Base-by-base conservation (phyloP, 2,113 vertebrate genomes). In the Solea solea region DNA sequence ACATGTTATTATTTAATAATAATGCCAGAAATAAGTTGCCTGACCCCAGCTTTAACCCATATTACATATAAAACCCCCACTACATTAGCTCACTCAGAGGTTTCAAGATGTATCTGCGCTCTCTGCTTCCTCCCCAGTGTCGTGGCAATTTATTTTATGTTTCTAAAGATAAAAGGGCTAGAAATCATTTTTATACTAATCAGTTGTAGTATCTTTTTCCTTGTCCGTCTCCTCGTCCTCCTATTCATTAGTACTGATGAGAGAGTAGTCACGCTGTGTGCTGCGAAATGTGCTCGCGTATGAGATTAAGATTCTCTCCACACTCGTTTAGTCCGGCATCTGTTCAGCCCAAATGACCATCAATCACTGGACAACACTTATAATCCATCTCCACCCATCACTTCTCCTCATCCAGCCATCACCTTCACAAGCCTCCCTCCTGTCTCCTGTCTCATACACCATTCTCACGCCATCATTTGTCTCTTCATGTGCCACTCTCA, bases 341-440 rank as follows among this genome's bases (percentile, higher is more conserved):
- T 28, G 53, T 9, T 55, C 27, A 34, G 11, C 27, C 16, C 51
- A 25, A 12, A 52, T 58, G 42, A 14, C n/a, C 69, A 75, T 82
- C 59, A 56, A 64, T 86, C 76, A 74, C 69, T 14, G 15, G 51
- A 58, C 46, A 59, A 53, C 59, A 62, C 55, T 69, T 82, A 50
- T 82, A 66, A 86, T 68, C 76, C 71, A 16, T 57, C 73, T 51
- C 55, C 57, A 77, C 85, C 82, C 50, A 72, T 88, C 87, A 84
- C 28, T 6, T 8, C 42, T 44, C 53, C 49, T 54, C 48, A 34
- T 2, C 41, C 44, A 41, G 70, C 65, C 45, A 55, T 74, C 68
- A 54, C 67, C 58, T 44, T 46, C 62, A 50, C 12, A 62, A 44
- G 52, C 71, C 44, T 67, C 74, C 65, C 49, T 64, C 46, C 57